Conservation (phyloP, 2,888 invertebrate species). For the Acronicta leporina region DNA sequence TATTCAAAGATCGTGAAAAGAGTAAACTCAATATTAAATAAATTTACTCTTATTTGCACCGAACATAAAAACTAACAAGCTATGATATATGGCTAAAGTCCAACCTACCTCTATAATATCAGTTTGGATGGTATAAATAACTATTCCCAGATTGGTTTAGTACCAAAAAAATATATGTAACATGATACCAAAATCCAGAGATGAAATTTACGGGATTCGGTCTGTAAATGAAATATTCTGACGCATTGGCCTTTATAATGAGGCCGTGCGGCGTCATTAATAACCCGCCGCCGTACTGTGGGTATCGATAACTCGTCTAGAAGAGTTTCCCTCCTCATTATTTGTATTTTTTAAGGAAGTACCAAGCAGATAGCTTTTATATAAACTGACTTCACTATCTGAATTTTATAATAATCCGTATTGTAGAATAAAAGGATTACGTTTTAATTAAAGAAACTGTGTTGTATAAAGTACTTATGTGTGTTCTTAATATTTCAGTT, state of each 20-base stretch:
- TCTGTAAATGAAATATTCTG: constrained; percentile 55
- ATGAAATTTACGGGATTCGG: constrained; percentile 14
- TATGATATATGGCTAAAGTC: no score
- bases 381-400: constrained; percentile 26
- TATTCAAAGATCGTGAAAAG: no score
- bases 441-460: background rate
- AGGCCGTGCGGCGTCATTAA: constrained; percentile 68
- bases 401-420: constrained; percentile 36
- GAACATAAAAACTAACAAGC: no score
- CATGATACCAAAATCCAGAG: background rate
- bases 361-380: constrained; percentile 7
- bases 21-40: no score
- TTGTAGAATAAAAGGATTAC: constrained; percentile 5
- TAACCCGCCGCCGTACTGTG: constrained; percentile 27
- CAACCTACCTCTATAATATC: no score
- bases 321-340: constrained; percentile 67
- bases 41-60: no score
- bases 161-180: background rate
- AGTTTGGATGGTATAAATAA: no score
- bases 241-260: constrained; percentile 72
- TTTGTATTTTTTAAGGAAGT: constrained; percentile 56
- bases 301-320: constrained; percentile 68
- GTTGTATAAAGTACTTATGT: no score
- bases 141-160: background rate
- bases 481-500: no score